A percentile compares a stretch with the other conserved stretches of the same genome.
These are phyloP conservation scores for Caenorhabditis tropicalis DNA, from an alignment of 1,140 invertebrate species.

Conservation along the genomic window DNA sequence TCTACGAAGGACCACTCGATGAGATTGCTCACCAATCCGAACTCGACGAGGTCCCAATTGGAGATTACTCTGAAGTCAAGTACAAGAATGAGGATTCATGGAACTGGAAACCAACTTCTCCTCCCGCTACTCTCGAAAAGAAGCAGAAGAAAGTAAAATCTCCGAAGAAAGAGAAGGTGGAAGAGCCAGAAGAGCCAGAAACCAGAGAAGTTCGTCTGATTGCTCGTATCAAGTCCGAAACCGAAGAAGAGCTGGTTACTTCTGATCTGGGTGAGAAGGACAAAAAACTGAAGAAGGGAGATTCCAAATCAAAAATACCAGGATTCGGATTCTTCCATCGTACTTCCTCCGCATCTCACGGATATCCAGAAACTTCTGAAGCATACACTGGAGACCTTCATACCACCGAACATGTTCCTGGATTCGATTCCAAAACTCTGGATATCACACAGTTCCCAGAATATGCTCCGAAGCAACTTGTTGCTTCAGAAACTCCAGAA, in stretches of 20 bases:
- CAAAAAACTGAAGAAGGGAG: background rate
- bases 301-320: background rate
- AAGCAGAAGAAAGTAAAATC: conserved; percentile 11
- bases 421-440: background rate
- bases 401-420: background rate
- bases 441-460: background rate
- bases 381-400: conserved; percentile 21
- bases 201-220: background rate
- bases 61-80: conserved; percentile 23
- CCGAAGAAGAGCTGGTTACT: no score
- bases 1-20: conserved; percentile 53
- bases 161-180: conserved; percentile 14
- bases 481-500: background rate
- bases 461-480: background rate
- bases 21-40: conserved; percentile 44
- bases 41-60: conserved; percentile 5
- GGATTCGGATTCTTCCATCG: background rate
- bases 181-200: background rate
- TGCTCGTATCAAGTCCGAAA: background rate
- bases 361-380: background rate
- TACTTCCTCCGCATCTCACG: background rate
- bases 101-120: background rate
- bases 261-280: background rate
- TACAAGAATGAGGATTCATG: background rate
- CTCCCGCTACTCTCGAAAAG: conserved; percentile 6